Evolutionary conservation across 2,888 invertebrate species (phyloP).

Genomic region (Drosophila nr. perissopoda): DNA sequence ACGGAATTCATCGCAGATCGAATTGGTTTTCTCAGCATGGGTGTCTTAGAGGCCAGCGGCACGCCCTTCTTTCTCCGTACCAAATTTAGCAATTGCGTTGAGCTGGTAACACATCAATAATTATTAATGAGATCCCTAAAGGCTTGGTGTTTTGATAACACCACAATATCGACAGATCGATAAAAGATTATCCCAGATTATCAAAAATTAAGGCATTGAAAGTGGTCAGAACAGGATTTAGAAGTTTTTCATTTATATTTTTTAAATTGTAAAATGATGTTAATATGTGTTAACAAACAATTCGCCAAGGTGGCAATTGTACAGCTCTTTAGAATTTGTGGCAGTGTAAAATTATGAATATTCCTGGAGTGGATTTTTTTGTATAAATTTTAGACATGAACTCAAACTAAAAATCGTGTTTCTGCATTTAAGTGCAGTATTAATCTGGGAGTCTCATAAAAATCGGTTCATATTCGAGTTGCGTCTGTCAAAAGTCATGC

Average conservation of each 20-base stretch:
- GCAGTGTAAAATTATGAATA: neutral
- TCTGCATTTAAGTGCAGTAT: neutral
- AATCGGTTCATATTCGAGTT: neutral
- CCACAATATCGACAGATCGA: neutral
- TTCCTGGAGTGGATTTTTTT: neutral
- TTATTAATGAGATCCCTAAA: neutral
- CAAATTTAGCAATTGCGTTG: slow-evolving; percentile 92
- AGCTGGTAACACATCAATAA: slow-evolving; percentile 86
- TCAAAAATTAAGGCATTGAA: neutral
- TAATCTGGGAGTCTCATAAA: neutral
- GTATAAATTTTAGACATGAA: neutral
- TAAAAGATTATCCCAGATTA: neutral
- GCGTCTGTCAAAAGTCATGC: neutral
- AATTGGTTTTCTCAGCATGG: slow-evolving; percentile 93
- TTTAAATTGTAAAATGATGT: neutral
- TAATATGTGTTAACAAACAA: neutral
- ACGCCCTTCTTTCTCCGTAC: slow-evolving; percentile 92
- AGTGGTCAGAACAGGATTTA: neutral
- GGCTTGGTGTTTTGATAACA: neutral
- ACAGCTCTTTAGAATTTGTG: neutral
- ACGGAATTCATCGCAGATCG: slow-evolving; percentile 93
- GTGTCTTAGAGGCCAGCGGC: slow-evolving; percentile 91
- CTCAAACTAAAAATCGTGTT: neutral
- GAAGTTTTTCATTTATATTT: neutral
- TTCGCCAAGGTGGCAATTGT: neutral